Conservation (phyloP, 2,888 invertebrate genomes). For the Caenorhabditis angaria region DNA sequence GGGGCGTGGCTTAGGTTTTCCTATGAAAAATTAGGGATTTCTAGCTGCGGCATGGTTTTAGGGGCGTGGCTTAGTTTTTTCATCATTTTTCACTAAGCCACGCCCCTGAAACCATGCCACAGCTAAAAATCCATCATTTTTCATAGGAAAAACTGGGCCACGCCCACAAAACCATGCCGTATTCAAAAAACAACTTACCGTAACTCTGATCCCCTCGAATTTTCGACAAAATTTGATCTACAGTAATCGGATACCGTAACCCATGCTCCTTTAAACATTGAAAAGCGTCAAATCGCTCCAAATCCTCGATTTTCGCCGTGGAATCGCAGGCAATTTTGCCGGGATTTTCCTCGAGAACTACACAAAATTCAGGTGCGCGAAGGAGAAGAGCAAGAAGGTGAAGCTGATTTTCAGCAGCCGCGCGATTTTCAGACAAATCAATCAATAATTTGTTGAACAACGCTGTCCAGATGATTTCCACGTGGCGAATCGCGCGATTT, state of each 20-base stretch:
- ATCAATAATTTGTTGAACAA: no score
- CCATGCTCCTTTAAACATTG: neutral
- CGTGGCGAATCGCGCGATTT: slow-evolving; percentile 19
- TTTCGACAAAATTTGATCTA: neutral
- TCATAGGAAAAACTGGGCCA: no score
- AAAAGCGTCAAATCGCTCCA: neutral
- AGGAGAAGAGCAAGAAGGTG: neutral
- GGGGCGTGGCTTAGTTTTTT: no score
- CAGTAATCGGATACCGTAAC: neutral
- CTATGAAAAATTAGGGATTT: no score
- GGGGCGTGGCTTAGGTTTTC: no score
- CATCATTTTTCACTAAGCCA: no score
- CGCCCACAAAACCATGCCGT: neutral
- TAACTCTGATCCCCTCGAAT: neutral
- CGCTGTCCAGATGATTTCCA: slow-evolving; percentile 19
- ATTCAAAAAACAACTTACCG: neutral
- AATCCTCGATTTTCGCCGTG: neutral
- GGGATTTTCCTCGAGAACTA: neutral
- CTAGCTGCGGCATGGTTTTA: no score
- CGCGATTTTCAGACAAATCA: no score
- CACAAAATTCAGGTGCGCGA: neutral
- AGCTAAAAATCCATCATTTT: no score
- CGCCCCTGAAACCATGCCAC: no score
- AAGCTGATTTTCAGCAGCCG: neutral
- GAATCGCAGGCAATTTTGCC: neutral